Conservation (phyloP, 2,888 invertebrate genomes). For the Acleris laterana region DNA sequence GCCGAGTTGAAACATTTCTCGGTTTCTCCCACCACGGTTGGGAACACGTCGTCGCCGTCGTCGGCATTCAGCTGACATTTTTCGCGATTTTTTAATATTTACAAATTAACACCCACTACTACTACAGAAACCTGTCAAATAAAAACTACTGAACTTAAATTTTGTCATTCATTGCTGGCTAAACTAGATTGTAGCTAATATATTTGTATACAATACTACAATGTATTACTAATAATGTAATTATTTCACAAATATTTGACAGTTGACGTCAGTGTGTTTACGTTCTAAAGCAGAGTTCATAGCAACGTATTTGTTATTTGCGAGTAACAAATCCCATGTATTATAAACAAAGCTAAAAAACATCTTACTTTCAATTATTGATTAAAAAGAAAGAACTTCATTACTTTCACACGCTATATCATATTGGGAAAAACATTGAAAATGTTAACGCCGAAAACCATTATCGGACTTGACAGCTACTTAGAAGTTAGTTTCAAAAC, state of each 20-base stretch:
- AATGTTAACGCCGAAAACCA: background rate
- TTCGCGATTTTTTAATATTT: constrained; percentile 40
- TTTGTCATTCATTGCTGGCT: constrained; percentile 10
- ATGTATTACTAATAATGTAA: too few species aligned
- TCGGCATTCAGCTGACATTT: constrained; percentile 57
- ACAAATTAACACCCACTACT: constrained; percentile 26
- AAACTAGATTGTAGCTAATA: too few species aligned
- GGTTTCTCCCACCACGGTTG: constrained; percentile 72
- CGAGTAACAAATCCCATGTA: too few species aligned
- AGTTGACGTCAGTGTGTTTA: constrained; percentile 1
- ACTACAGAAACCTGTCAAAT: background rate
- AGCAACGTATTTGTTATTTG: too few species aligned
- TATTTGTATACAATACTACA: background rate
- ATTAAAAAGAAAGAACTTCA: too few species aligned
- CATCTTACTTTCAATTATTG: too few species aligned
- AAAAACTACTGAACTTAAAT: background rate
- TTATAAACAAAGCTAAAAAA: too few species aligned
- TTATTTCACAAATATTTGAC: background rate
- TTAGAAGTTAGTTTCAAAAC: background rate
- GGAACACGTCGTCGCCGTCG: constrained; percentile 74
- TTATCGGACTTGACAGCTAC: background rate
- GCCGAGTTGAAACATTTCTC: constrained; percentile 65
- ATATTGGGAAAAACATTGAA: background rate
- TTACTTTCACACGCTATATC: too few species aligned
- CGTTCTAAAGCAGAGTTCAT: constrained; percentile 4